Percentiles rank a stretch among this genome's conserved stretches.
Conservation (phyloP, 1,140 invertebrate genomes). For the Drosophila rufa region DNA sequence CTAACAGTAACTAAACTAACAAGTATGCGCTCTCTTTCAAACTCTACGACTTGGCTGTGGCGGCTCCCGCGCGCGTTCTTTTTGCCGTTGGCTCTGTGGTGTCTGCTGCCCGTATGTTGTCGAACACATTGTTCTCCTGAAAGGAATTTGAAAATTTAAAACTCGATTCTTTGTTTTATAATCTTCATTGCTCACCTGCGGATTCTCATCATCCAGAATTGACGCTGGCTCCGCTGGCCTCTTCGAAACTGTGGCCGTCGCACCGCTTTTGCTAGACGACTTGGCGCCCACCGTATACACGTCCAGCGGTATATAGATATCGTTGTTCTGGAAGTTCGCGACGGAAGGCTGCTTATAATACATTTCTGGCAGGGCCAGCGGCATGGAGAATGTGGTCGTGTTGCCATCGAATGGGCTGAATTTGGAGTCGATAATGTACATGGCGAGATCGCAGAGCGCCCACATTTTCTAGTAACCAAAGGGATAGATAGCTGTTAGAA, state of each 20-base stretch:
- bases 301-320: conserved; percentile 81
- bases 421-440: conserved; percentile 91
- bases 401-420: conserved; percentile 69
- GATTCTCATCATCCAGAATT: conserved; percentile 61
- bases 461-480: conserved; percentile 93
- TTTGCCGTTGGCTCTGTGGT: conserved; percentile 72
- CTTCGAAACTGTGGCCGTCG: conserved; percentile 52
- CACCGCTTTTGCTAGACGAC: conserved; percentile 39
- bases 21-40: conserved; percentile 52
- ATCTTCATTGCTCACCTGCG: conserved; percentile 37
- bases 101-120: conserved; percentile 70
- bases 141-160: neutral
- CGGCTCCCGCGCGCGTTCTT: conserved; percentile 67
- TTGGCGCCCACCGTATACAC: conserved; percentile 68
- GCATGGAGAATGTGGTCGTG: conserved; percentile 72
- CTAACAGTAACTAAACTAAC: conserved; percentile 74
- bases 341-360: conserved; percentile 74
- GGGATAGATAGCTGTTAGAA: neutral
- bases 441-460: conserved; percentile 97
- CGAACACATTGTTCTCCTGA: conserved; percentile 72
- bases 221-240: conserved; percentile 51
- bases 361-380: conserved; percentile 77
- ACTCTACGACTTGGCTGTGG: conserved; percentile 63
- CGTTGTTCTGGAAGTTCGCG: conserved; percentile 72
- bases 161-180: neutral